A percentile compares a stretch with the other conserved stretches of the same genome.
phyloP scores from a whole-genome alignment of 2,888 invertebrate genomes.

The Ophion ventricosus region DNA sequence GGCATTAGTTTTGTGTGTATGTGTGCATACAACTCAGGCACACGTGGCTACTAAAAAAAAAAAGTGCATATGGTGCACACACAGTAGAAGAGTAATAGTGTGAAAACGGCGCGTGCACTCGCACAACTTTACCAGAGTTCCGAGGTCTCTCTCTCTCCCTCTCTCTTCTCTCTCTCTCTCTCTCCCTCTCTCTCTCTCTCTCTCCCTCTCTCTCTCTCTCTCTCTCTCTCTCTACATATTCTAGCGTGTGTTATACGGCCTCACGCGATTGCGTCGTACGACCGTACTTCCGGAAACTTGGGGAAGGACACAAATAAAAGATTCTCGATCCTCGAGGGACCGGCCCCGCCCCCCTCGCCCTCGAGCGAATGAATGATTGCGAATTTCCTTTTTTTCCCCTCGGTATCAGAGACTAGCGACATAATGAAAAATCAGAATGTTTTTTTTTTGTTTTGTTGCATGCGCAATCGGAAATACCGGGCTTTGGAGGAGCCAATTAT shows the following conservation, averaged over 20 bases:
- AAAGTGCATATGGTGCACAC: too few relatives aligned
- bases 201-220: background rate
- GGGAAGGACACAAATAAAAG: background rate
- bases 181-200: background rate
- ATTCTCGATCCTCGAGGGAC: background rate
- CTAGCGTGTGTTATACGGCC: background rate
- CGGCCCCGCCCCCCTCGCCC: background rate
- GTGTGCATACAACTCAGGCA: too few relatives aligned
- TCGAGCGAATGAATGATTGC: background rate
- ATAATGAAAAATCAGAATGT: too few relatives aligned
- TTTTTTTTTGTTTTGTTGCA: too few relatives aligned
- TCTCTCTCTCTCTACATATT: background rate
- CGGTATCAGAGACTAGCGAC: too few relatives aligned
- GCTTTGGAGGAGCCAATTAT: background rate
- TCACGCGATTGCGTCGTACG: conserved; percentile 10
- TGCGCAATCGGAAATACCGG: too few relatives aligned
- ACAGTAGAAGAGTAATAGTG: conserved; percentile 39
- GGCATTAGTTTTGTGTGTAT: background rate
- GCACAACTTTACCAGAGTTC: conserved; percentile 47
- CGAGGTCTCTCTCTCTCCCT: conserved; percentile 55
- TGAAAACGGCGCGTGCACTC: conserved; percentile 65
- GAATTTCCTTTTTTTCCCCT: background rate
- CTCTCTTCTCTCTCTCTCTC: background rate
- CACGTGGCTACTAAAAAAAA: too few relatives aligned
- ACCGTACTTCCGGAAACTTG: background rate